phyloP scores from a whole-genome alignment of 2,888 invertebrate species.

The Drosophila acutilabella region DNA sequence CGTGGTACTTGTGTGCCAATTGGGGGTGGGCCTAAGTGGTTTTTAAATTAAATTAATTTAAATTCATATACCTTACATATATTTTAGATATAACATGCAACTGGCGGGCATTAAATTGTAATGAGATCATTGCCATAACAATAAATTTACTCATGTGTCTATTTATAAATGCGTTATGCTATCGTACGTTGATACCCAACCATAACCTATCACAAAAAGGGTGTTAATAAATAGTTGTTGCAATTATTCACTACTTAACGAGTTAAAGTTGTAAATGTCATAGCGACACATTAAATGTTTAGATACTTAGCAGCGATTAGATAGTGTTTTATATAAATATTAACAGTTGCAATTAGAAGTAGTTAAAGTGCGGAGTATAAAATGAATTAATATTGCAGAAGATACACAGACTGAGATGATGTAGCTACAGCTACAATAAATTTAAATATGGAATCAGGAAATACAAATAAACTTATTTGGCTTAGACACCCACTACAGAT shows the following conservation, averaged over 20 bases:
- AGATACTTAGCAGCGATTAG: neutral
- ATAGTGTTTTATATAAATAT: neutral
- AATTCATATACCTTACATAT: constrained; percentile 40
- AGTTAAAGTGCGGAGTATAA: neutral
- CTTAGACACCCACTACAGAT: no score
- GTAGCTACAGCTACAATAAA: no score
- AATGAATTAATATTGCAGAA: neutral
- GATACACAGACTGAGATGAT: neutral
- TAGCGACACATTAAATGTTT: neutral
- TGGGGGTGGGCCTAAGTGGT: constrained; percentile 80
- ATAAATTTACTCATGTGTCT: constrained; percentile 73
- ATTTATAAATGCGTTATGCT: constrained; percentile 68
- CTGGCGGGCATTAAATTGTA: constrained; percentile 67
- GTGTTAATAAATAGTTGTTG: constrained; percentile 47
- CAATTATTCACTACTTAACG: constrained; percentile 3
- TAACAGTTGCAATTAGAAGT: neutral
- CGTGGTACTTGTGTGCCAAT: constrained; percentile 61
- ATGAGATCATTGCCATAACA: constrained; percentile 75
- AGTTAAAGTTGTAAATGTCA: constrained; percentile 6
- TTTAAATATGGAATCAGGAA: no score
- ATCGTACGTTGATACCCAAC: constrained; percentile 23
- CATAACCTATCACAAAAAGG: constrained; percentile 51
- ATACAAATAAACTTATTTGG: no score
- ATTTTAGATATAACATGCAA: constrained; percentile 10
- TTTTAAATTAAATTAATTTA: constrained; percentile 81